Conservation (phyloP, 2,113 vertebrate species). For the Todiramphus saurophagus region DNA sequence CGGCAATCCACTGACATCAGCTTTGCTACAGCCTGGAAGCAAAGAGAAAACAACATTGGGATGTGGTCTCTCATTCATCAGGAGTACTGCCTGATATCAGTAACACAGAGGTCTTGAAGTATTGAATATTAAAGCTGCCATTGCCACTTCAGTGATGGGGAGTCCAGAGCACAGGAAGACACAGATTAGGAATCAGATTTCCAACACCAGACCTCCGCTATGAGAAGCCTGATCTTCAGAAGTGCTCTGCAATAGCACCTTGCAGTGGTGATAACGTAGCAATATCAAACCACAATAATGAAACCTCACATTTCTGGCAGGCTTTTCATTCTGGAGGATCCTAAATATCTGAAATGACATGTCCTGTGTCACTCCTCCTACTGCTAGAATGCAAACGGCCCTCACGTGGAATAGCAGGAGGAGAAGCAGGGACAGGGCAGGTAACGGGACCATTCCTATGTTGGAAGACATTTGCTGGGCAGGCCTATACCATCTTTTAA, state of each 20-base stretch:
- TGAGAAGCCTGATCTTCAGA: neutral
- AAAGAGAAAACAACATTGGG: slow-evolving; percentile 29
- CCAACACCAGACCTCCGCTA: accelerated
- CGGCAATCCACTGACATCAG: slow-evolving; percentile 93
- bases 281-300: neutral
- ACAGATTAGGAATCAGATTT: neutral
- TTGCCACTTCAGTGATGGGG: neutral
- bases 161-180: neutral
- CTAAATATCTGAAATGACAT: neutral
- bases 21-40: slow-evolving; percentile 85
- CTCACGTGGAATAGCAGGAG: neutral
- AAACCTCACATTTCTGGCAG: neutral
- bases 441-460: accelerated
- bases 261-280: neutral
- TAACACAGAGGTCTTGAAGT: neutral
- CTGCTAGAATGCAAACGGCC: neutral
- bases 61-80: neutral
- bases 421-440: neutral
- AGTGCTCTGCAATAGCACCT: neutral
- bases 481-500: neutral
- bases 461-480: neutral
- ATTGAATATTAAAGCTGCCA: neutral
- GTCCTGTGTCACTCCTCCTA: neutral
- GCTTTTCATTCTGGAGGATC: neutral
- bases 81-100: neutral